Conservation (phyloP, 2,888 invertebrate species). For the Torymus tubicola region DNA sequence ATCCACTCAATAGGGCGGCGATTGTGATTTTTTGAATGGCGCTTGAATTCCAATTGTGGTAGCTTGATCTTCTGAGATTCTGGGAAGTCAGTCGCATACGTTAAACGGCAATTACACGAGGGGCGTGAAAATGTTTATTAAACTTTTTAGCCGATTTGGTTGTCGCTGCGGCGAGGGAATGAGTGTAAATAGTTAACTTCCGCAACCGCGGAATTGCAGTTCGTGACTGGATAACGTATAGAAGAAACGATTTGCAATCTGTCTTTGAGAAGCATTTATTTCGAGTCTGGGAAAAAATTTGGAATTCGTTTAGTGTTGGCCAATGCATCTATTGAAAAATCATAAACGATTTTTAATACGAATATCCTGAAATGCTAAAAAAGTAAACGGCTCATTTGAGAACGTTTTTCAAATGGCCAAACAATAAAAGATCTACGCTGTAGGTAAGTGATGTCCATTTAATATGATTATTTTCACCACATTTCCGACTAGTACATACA, state of each 20-base stretch:
- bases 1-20: conserved; percentile 6
- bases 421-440: no score
- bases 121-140: conserved; percentile 32
- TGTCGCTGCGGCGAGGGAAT: background rate
- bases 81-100: conserved; percentile 11
- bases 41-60: conserved; percentile 50
- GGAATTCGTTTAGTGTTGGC: no score
- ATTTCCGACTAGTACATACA: conserved; percentile 2
- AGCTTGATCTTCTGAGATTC: conserved; percentile 10
- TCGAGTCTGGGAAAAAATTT: no score
- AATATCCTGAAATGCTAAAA: no score
- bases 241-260: no score
- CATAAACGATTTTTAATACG: no score
- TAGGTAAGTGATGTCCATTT: conserved; percentile 3
- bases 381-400: no score
- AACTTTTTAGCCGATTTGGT: conserved; percentile 13
- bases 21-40: conserved; percentile 55
- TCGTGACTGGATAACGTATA: no score
- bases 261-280: no score
- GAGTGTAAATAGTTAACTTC: background rate
- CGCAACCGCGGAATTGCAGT: background rate
- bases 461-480: background rate
- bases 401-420: no score
- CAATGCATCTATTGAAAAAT: no score
- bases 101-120: conserved; percentile 23